Base-by-base conservation (phyloP, 2,888 invertebrate species). In the Prosapia bicincta region DNA sequence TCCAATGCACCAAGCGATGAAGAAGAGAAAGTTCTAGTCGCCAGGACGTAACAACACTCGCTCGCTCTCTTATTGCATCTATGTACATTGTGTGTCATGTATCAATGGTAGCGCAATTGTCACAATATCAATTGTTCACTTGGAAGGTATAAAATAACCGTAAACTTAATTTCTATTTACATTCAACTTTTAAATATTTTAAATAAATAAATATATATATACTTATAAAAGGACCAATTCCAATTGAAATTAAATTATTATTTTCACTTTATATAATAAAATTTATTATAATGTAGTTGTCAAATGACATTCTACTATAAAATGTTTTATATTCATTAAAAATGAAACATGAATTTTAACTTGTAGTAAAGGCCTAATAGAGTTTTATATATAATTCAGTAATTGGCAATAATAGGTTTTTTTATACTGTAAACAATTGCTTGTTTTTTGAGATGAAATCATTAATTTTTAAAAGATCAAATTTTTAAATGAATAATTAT, bases 21-120 rank as follows among this genome's bases (percentile, higher is more conserved):
- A 26, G 77, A 80, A 26, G 78, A 79, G 32, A 76, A 78, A 71
- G 78, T 79, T 26, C 77, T 81, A 38, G 80, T 80, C 38, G 78
- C 81, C 23, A 80, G 79, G 72, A 82, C 81, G 79, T 82, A 81
- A 76, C 79, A 30, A 6, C 30, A 9, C 30, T 30, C 30, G 72
- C 71, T 71, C 77, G 71, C 43, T 30, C 9, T 30, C 30, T 30
- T 30, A 6, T 30, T 30, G n/a, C 20, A 54, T 54, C 20, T 54
- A 54, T 54, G 54, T 54, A 54, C 54, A 20, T 54, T 20, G 20
- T 54, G 54, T 54, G 54, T 54, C 20, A 5, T 20, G 54, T 38
- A 38, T 38, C 10, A 15, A 13, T 38, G 38, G 38, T 38, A 38
- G 38, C 30, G 30, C 6, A 30, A 9, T 30, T 30, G 9, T n/a